Evolutionary conservation across 2,797 vertebrate genomes (phyloP).

Genomic region (Enteromius mattozi): DNA sequence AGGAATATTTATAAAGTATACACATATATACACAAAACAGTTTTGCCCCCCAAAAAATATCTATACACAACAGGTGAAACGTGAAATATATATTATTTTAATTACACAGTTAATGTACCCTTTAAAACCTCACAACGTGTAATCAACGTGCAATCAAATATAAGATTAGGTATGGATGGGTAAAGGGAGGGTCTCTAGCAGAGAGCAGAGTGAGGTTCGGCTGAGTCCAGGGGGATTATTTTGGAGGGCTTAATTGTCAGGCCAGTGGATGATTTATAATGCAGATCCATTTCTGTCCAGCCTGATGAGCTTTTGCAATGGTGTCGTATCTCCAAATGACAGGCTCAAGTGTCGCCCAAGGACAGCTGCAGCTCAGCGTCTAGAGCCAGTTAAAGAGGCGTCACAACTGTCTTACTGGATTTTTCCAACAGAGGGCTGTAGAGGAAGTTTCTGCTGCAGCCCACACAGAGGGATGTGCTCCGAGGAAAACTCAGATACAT

Average conservation of each 20-base stretch:
- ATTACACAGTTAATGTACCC: not conserved
- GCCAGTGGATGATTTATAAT: slow-evolving; percentile 63
- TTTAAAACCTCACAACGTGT: not conserved
- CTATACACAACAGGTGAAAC: not conserved
- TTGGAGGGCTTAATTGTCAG: slow-evolving; percentile 59
- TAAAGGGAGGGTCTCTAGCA: slow-evolving; percentile 12
- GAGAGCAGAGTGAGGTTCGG: slow-evolving; percentile 31
- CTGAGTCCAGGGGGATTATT: slow-evolving; percentile 62
- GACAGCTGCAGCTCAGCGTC: slow-evolving; percentile 76
- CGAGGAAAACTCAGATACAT: slow-evolving; percentile 5
- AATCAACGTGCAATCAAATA: not conserved
- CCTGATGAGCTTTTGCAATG: slow-evolving; percentile 66
- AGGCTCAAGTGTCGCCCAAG: slow-evolving; percentile 70
- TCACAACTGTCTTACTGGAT: slow-evolving; percentile 23
- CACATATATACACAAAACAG: not conserved
- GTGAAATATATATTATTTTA: not conserved
- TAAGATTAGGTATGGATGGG: slow-evolving; percentile 9
- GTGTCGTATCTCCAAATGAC: slow-evolving; percentile 71
- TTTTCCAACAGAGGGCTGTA: slow-evolving; percentile 48
- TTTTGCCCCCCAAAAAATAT: not conserved
- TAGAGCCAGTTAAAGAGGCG: slow-evolving; percentile 55
- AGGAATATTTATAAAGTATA: not conserved
- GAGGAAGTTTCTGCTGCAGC: slow-evolving; percentile 27
- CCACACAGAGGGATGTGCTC: not conserved
- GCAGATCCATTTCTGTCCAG: slow-evolving; percentile 66